A percentile compares a stretch with the other conserved stretches of the same genome.
Conservation (phyloP, 2,888 invertebrate species). For the Agrotis puta region DNA sequence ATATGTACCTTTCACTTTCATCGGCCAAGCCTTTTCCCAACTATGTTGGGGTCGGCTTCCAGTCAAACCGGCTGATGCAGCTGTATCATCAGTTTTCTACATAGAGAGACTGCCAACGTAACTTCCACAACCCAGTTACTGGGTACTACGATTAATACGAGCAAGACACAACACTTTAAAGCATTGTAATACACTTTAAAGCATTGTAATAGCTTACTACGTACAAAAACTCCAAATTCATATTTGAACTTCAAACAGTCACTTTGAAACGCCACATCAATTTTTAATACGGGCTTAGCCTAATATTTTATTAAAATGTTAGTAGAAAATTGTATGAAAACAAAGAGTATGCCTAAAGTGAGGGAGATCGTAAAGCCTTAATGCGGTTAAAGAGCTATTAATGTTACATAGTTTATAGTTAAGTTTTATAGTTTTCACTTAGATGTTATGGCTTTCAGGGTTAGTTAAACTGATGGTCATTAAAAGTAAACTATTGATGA, state of each 20-base stretch:
- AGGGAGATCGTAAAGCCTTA: constrained; percentile 52
- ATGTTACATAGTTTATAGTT: constrained; percentile 46
- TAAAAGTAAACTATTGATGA: background rate
- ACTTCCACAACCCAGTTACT: too few relatives aligned
- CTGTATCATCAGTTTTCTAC: too few relatives aligned
- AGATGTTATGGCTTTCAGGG: constrained; percentile 23
- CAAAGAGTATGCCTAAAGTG: constrained; percentile 34
- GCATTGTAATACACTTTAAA: too few relatives aligned
- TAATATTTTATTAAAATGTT: constrained; percentile 57
- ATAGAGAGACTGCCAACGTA: too few relatives aligned
- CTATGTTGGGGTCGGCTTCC: too few relatives aligned
- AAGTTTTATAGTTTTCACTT: constrained; percentile 56
- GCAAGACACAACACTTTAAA: background rate
- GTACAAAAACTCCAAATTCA: constrained; percentile 12
- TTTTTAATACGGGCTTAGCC: constrained; percentile 49
- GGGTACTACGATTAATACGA: background rate
- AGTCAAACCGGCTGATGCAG: too few relatives aligned
- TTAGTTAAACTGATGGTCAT: constrained; percentile 23
- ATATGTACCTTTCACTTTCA: too few relatives aligned
- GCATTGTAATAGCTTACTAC: background rate
- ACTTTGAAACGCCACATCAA: constrained; percentile 42
- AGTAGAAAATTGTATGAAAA: constrained; percentile 36
- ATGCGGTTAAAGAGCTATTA: constrained; percentile 57
- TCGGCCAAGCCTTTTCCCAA: too few relatives aligned
- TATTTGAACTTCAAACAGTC: constrained; percentile 20